Evolutionary conservation across 2,888 invertebrate genomes (phyloP), one percentile per base, ranked within the genome.

Genomic region (Patella caerulea): DNA sequence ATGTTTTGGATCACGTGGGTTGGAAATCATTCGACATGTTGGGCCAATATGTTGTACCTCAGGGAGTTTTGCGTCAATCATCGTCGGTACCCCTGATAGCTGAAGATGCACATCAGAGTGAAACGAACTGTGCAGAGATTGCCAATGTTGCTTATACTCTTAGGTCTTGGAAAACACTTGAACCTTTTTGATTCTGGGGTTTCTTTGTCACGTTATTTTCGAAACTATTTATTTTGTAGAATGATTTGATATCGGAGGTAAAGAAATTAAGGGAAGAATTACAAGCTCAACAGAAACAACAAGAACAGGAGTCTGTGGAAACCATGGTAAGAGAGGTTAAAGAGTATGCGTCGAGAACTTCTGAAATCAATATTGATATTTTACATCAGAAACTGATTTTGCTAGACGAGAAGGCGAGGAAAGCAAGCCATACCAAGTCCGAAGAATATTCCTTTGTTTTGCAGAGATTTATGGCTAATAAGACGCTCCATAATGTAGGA

Each of bases 1-100:
- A 71, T 11, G 54, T 75, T 71, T 69, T 75, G 54, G 29, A 45
- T n/a, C 71, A 71, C 56, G 70, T 71, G 9, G 75, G 75, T 24
- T 75, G 71, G 75, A 54, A 19, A 71, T 70, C 71, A 24, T 29
- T n/a, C 4, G 4, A 14, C n/a, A 71, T 53, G 45, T 19, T 55
- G 17, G 71, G 34, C 29, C 29, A 70, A 19, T 75, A 71, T 55
- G 52, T 3, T 17, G 9, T 45, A 3, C 56, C 17, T 7, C n/a
- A 56, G 9, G 15, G 17, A 5, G 56, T 56, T 4, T 15, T 56
- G 56, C 15, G 9, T 3, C 56, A 56, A 9, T 4, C 7, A 9
- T 7, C 1, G 4, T 55, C 55, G 55, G 55, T 55, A 17, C 12
- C 14, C 55, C 12, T 55, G 55, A 17, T 55, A 17, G 55, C 55